A percentile compares a stretch with the other conserved stretches of the same genome.
Evolutionary conservation across 1,140 invertebrate genomes (phyloP).

Genomic region (Bicyclus anynana): DNA sequence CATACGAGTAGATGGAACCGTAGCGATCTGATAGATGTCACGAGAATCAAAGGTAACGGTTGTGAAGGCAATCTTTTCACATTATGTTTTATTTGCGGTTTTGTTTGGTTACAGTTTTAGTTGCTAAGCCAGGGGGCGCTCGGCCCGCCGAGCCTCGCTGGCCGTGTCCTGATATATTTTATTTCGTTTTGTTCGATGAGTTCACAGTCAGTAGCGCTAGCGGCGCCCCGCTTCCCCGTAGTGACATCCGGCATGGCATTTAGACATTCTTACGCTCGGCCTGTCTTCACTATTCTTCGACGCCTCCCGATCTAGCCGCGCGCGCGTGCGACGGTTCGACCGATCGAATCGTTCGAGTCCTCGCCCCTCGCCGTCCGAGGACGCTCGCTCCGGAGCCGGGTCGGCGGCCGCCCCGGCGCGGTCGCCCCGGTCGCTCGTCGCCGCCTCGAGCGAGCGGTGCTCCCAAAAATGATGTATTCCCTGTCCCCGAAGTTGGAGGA

Average conservation of each 20-base stretch:
- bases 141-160: constrained; percentile 15
- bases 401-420: too few species aligned
- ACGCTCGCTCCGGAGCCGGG: too few species aligned
- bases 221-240: constrained; percentile 52
- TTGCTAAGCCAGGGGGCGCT: constrained; percentile 38
- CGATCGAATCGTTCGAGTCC: too few species aligned
- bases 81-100: constrained; percentile 62
- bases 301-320: constrained; percentile 23
- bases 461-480: constrained; percentile 44
- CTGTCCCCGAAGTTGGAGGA: constrained; percentile 62
- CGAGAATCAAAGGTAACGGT: constrained; percentile 7
- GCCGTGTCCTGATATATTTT: constrained; percentile 23
- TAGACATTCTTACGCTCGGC: constrained; percentile 49
- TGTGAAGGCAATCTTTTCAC: constrained; percentile 37
- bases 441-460: constrained; percentile 17
- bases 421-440: background rate
- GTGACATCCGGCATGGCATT: constrained; percentile 60
- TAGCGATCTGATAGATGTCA: constrained; percentile 9
- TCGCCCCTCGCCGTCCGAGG: too few species aligned
- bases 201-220: constrained; percentile 46
- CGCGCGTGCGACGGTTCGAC: constrained; percentile 17
- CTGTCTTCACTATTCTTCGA: constrained; percentile 47
- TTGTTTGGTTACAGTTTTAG: constrained; percentile 48
- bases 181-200: constrained; percentile 30
- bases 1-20: background rate